These are phyloP conservation scores for Atherinomorus stipes DNA, from an alignment of 2,113 vertebrate species.

Conservation along the genomic window DNA sequence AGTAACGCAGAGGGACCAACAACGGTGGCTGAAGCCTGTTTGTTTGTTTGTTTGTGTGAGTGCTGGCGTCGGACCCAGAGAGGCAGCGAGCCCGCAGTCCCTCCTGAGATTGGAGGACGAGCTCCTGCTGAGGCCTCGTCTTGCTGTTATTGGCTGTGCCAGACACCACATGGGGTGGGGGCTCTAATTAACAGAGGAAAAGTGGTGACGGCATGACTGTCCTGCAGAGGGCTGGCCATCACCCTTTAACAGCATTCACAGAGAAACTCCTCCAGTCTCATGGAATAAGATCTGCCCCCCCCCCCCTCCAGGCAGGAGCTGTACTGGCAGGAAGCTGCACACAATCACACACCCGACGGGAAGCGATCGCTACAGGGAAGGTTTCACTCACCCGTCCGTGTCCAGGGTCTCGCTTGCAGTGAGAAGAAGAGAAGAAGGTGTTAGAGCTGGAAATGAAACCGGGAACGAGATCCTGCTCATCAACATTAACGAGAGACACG, in stretches of 20 bases:
- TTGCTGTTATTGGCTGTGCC: conserved; percentile 30
- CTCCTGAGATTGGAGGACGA: conserved; percentile 59
- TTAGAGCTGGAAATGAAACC: conserved; percentile 27
- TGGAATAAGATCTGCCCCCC: no score
- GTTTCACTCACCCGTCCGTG: conserved; percentile 88
- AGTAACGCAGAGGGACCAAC: no score
- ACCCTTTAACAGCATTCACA: conserved; percentile 1
- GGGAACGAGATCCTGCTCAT: no score
- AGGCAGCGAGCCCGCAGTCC: conserved; percentile 35
- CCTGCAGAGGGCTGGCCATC: neutral
- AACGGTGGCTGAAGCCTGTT: no score
- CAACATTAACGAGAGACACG: no score
- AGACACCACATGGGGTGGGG: conserved; percentile 40
- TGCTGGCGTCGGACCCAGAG: conserved; percentile 13
- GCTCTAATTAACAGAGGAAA: conserved; percentile 36
- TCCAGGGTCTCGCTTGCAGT: conserved; percentile 87
- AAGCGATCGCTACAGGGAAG: no score
- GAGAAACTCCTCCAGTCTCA: neutral
- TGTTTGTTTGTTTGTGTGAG: no score
- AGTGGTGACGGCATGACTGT: conserved; percentile 39
- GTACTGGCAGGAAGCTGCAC: conserved; percentile 7
- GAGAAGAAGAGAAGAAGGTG: conserved; percentile 43
- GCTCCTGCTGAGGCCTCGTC: conserved; percentile 40
- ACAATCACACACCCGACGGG: conserved; percentile 13
- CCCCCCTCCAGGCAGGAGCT: conserved; percentile 20